These are phyloP conservation scores for Nasonia oneida DNA, from an alignment of 2,888 invertebrate genomes.

Conservation along the genomic window DNA sequence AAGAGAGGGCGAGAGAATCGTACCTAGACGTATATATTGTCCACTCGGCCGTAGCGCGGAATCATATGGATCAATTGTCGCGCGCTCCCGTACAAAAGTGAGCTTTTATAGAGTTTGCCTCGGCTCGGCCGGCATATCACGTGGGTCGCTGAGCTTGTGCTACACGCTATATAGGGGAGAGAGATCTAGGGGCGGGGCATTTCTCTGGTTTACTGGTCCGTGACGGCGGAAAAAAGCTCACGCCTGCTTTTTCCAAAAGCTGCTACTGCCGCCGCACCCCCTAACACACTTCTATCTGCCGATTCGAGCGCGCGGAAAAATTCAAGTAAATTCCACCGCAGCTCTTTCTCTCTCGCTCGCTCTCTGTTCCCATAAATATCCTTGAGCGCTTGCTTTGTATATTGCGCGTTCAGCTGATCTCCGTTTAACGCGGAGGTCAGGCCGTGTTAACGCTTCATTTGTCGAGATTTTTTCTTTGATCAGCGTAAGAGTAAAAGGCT, in stretches of 20 bases:
- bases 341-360: no score
- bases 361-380: conserved; percentile 25
- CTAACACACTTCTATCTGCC: not conserved
- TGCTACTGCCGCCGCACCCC: conserved; percentile 3
- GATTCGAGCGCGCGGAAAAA: conserved; percentile 2
- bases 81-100: conserved; percentile 69
- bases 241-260: conserved; percentile 26
- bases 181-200: conserved; percentile 66
- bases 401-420: not conserved
- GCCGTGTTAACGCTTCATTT: not conserved
- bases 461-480: not conserved
- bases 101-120: conserved; percentile 72
- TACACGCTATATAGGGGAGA: conserved; percentile 62
- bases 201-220: not conserved
- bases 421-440: conserved; percentile 16
- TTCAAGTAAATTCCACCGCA: not conserved
- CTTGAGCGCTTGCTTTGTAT: conserved; percentile 13
- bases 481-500: not conserved
- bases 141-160: conserved; percentile 73
- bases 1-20: conserved; percentile 2
- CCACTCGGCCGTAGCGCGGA: conserved; percentile 52
- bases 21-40: conserved; percentile 21
- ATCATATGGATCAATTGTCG: conserved; percentile 73
- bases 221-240: conserved; percentile 4
- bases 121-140: conserved; percentile 62